These are phyloP conservation scores for Nasonovia ribisnigri DNA, from an alignment of 2,888 invertebrate species.

Conservation along the genomic window DNA sequence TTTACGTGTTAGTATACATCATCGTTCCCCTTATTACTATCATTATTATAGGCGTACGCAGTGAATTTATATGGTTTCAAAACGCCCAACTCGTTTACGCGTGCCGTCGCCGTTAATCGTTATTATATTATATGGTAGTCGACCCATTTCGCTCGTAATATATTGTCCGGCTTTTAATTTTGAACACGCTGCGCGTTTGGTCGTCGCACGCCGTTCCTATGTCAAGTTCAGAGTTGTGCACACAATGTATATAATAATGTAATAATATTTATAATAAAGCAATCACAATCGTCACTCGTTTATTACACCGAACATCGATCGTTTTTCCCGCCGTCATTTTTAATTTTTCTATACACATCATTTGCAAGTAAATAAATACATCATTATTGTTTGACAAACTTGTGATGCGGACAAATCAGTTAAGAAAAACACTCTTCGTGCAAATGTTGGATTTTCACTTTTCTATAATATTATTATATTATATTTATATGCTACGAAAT, in stretches of 20 bases:
- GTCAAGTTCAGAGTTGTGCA: not conserved
- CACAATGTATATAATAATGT: not conserved
- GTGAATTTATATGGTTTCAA: constrained; percentile 33
- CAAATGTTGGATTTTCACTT: not conserved
- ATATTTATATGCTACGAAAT: not conserved
- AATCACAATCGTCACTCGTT: not conserved
- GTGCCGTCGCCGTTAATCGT: constrained; percentile 32
- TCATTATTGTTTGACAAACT: not conserved
- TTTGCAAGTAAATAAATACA: not conserved
- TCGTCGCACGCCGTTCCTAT: constrained; percentile 16
- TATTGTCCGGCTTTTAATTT: not conserved
- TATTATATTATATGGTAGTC: not conserved
- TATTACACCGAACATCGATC: not conserved
- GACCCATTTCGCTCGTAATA: constrained; percentile 18
- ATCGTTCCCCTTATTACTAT: not conserved
- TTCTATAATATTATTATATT: not conserved
- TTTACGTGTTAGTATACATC: not conserved
- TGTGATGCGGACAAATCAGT: not conserved
- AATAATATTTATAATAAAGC: not conserved
- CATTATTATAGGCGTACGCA: not conserved
- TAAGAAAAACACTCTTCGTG: not conserved
- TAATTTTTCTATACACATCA: not conserved
- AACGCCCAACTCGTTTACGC: constrained; percentile 54
- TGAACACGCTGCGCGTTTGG: not conserved
- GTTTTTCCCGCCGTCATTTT: not conserved